These are phyloP conservation scores for Cyrtorhinus lividipennis DNA, from an alignment of 1,140 invertebrate species.

Conservation along the genomic window DNA sequence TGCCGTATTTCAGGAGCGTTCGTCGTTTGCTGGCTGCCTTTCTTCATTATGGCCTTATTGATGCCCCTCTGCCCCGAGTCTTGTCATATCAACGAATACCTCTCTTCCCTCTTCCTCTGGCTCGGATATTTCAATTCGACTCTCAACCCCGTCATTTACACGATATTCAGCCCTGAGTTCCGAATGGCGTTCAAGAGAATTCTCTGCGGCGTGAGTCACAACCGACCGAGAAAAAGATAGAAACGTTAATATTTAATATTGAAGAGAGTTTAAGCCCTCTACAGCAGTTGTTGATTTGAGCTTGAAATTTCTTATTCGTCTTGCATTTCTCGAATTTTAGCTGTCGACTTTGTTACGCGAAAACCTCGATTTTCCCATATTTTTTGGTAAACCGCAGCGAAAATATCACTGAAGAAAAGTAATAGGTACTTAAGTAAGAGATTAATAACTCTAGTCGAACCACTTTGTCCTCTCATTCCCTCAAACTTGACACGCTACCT, in stretches of 20 bases:
- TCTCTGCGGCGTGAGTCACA: conserved; percentile 40
- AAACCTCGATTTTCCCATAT: not conserved
- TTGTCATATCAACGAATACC: conserved; percentile 47
- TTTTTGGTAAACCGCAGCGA: not conserved
- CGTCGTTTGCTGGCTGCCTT: conserved; percentile 85
- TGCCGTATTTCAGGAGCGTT: conserved; percentile 42
- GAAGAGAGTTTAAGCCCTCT: not conserved
- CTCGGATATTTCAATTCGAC: conserved; percentile 73
- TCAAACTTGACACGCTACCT: too few relatives aligned
- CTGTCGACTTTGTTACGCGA: not conserved
- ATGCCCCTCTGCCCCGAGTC: conserved; percentile 57
- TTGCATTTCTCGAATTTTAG: too few relatives aligned
- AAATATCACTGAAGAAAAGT: not conserved
- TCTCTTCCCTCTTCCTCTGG: conserved; percentile 72
- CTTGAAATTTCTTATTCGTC: not conserved
- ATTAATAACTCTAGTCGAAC: too few relatives aligned
- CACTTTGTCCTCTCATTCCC: too few relatives aligned
- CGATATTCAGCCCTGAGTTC: conserved; percentile 78
- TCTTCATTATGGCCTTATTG: conserved; percentile 77
- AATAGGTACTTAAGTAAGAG: too few relatives aligned
- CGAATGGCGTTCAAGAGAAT: conserved; percentile 71
- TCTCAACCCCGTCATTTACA: conserved; percentile 78
- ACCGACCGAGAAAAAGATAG: conserved; percentile 18
- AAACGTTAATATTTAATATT: not conserved
- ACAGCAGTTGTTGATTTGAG: not conserved